Evolutionary conservation across 2,888 invertebrate species (phyloP).

Genomic region (Spodoptera picta): DNA sequence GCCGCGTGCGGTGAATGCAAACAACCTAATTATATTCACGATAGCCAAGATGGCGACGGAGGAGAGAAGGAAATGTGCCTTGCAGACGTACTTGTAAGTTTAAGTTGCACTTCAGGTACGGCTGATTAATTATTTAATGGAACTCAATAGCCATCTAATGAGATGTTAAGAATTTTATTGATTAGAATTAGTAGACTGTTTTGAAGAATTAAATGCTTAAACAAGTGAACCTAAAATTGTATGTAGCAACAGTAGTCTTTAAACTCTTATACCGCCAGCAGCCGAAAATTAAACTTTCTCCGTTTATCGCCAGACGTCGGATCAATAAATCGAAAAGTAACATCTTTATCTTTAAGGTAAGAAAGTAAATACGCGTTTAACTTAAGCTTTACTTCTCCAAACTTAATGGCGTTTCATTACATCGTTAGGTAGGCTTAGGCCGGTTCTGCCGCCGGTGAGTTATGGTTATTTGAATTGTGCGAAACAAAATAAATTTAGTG

Average conservation of each 20-base stretch:
- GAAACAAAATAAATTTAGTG: conserved; percentile 89
- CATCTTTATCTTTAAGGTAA: conserved; percentile 83
- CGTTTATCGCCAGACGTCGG: conserved; percentile 64
- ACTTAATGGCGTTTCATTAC: conserved; percentile 88
- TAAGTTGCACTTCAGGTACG: conserved; percentile 66
- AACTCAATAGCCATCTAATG: conserved; percentile 42
- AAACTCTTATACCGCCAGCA: conserved; percentile 25
- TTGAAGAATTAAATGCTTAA: neutral
- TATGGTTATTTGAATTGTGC: conserved; percentile 89
- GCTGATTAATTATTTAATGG: conserved; percentile 60
- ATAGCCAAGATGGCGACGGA: conserved; percentile 80
- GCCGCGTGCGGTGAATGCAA: conserved; percentile 81
- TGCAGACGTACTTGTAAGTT: conserved; percentile 54
- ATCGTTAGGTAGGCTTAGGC: conserved; percentile 87
- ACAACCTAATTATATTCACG: conserved; percentile 82
- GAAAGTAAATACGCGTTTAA: conserved; percentile 79
- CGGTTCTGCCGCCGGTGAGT: conserved; percentile 77
- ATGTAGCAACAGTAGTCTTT: neutral
- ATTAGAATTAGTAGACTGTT: conserved; percentile 4
- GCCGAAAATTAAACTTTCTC: conserved; percentile 57
- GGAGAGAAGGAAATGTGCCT: conserved; percentile 51
- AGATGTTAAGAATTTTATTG: conserved; percentile 7
- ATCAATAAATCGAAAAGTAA: conserved; percentile 86
- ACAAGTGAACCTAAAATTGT: neutral
- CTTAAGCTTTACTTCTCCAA: conserved; percentile 80